Evolutionary conservation across 2,113 vertebrate genomes (phyloP).

Genomic region (Myotis brandtii): DNA sequence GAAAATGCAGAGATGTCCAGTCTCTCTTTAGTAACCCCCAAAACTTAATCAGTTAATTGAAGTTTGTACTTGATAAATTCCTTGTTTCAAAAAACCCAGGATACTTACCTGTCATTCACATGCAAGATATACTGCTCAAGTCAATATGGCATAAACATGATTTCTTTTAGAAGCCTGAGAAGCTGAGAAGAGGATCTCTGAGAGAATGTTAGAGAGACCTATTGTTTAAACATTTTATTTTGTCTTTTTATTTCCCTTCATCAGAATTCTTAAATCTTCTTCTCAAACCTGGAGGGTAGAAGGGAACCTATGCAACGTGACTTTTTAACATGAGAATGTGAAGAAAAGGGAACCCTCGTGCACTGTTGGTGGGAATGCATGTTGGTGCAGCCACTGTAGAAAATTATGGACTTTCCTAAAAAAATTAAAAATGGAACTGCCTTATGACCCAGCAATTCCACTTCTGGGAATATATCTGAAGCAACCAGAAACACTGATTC

Average conservation of each 20-base stretch:
- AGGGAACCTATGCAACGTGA: neutral
- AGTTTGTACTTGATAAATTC: conserved; percentile 25
- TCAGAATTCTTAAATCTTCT: conserved; percentile 16
- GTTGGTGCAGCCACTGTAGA: neutral
- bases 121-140: neutral
- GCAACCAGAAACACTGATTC: neutral
- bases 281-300: neutral
- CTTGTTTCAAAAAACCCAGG: conserved; percentile 12
- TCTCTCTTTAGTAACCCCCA: conserved; percentile 26
- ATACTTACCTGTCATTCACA: conserved; percentile 11
- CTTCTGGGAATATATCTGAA: neutral
- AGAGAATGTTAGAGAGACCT: neutral
- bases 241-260: neutral
- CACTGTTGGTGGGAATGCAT: neutral
- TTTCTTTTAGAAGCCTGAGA: conserved; percentile 33
- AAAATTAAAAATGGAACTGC: neutral
- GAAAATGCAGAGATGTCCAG: conserved; percentile 33
- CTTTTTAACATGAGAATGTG: neutral
- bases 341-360: neutral
- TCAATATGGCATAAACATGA: neutral
- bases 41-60: conserved; percentile 50
- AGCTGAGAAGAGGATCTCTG: neutral
- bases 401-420: neutral
- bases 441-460: neutral
- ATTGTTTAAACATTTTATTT: conserved; percentile 26